These are phyloP conservation scores for Isoperla grammatica DNA, from an alignment of 2,888 invertebrate species.

Conservation along the genomic window DNA sequence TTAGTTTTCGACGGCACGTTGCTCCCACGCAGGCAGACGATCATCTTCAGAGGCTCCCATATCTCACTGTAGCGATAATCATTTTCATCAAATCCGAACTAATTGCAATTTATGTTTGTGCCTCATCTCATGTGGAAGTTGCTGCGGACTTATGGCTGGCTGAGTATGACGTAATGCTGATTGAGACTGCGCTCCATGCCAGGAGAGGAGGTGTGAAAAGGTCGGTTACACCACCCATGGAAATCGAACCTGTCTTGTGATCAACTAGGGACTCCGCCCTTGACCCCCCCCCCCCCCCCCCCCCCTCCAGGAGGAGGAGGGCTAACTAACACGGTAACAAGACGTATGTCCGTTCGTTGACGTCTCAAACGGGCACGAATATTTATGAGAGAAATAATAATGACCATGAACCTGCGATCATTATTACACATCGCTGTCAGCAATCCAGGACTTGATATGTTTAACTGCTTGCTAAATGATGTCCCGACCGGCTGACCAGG, in stretches of 20 bases:
- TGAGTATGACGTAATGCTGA: no score
- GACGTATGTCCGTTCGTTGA: conserved; percentile 16
- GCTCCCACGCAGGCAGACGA: no score
- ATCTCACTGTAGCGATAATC: no score
- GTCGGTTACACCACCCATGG: conserved; percentile 6
- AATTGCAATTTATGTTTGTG: no score
- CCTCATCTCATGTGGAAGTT: no score
- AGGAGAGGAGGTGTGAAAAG: conserved; percentile 17
- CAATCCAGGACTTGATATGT: conserved; percentile 9
- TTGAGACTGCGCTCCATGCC: not conserved
- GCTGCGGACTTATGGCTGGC: no score
- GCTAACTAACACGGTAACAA: not conserved
- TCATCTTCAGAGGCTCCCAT: no score
- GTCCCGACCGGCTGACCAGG: conserved; percentile 7
- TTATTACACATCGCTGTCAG: conserved; percentile 26
- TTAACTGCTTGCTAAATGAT: conserved; percentile 24
- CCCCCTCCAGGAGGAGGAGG: not conserved
- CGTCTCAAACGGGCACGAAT: conserved; percentile 20
- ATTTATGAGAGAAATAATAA: conserved; percentile 25
- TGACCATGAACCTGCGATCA: conserved; percentile 24
- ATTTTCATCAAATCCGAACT: no score
- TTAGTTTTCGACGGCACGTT: no score
- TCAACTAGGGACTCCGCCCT: conserved; percentile 9
- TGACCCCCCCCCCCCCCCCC: not conserved
- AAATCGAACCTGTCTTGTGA: conserved; percentile 6